Percentiles rank a stretch among this genome's conserved stretches.
phyloP scores from a whole-genome alignment of 2,888 invertebrate genomes.

The Thymelicus lineola region DNA sequence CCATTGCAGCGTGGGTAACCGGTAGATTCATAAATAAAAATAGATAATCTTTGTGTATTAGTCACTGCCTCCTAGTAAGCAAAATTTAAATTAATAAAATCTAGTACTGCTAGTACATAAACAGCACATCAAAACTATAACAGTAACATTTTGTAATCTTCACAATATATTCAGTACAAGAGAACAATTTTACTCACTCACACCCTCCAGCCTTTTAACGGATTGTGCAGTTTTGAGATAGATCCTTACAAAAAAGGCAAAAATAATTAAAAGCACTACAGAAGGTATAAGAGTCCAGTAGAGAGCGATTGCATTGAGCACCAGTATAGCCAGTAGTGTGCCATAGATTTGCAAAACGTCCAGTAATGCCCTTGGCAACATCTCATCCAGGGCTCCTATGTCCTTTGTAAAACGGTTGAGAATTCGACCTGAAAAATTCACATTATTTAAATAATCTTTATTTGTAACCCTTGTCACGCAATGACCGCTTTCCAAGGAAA shows the following conservation, averaged over 20 bases:
- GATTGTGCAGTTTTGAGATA: constrained; percentile 89
- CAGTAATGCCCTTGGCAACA: constrained; percentile 88
- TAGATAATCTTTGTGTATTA: too few species aligned
- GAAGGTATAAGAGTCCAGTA: constrained; percentile 86
- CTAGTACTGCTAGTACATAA: too few species aligned
- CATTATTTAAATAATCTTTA: neutral
- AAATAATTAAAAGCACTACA: constrained; percentile 81
- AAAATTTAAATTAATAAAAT: too few species aligned
- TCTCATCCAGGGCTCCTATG: constrained; percentile 92
- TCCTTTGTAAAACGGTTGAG: constrained; percentile 94
- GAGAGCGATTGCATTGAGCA: constrained; percentile 87
- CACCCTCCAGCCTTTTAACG: constrained; percentile 87
- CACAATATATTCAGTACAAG: neutral
- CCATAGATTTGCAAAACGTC: constrained; percentile 87
- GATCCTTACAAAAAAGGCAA: constrained; percentile 85
- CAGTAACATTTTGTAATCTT: too few species aligned
- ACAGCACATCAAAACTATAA: too few species aligned
- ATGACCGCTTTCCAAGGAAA: too few species aligned
- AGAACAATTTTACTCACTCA: constrained; percentile 74
- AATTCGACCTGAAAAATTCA: constrained; percentile 85
- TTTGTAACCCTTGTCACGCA: too few species aligned
- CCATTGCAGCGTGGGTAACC: too few species aligned
- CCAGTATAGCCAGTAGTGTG: constrained; percentile 82
- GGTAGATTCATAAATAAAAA: too few species aligned
- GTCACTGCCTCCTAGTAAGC: too few species aligned